Evolutionary conservation across 1,140 invertebrate genomes (phyloP), one percentile per base, ranked within the genome.

Genomic region (Nixonia krombeini): DNA sequence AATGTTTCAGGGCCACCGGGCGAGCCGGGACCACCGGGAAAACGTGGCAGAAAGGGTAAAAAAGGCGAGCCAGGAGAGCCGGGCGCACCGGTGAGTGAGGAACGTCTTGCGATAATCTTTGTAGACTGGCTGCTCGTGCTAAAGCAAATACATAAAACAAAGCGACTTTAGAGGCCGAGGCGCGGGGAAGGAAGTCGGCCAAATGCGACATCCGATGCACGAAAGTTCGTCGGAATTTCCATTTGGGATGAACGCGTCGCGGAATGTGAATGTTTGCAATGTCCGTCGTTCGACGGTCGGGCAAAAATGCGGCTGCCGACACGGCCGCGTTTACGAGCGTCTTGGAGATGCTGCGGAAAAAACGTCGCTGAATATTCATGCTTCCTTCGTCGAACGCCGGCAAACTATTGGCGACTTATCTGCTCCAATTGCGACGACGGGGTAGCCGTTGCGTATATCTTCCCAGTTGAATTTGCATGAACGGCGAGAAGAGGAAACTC

Each of bases 11-110:
- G 92, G 80, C 88, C 87, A 55, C 87, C 87, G 52, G 88, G 88
- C 52, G 90, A 91, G 26, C 89, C 90, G 26, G 92, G 92, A 26
- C 89, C 91, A 15, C 89, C 90, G 9, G 94, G 94, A 53, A 94
- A 94, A 83, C 85, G 93, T 74, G 94, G 94, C 35, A 94, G 94
- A 82, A 92, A 93, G 77, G 94, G 94, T 50, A 95, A 94, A 83
- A 95, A 95, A 83, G 94, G 94, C 37, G 93, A 95, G 70, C 59
- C 89, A 1, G 94, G 94, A 40, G 93, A 94, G 73, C 66, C 82
- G 61, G 91, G 91, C 10, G 87, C 90, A 53, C 85, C 90, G 86
- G 91, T 93, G 86, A 90, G 90, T 84, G 73, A 18, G 37, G 3
- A 13, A 37, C 37, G 28, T 16, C 40, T 44, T 42, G 28, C 49